phyloP scores from a whole-genome alignment of 2,797 vertebrate genomes.

The Champsocephalus gunnari region DNA sequence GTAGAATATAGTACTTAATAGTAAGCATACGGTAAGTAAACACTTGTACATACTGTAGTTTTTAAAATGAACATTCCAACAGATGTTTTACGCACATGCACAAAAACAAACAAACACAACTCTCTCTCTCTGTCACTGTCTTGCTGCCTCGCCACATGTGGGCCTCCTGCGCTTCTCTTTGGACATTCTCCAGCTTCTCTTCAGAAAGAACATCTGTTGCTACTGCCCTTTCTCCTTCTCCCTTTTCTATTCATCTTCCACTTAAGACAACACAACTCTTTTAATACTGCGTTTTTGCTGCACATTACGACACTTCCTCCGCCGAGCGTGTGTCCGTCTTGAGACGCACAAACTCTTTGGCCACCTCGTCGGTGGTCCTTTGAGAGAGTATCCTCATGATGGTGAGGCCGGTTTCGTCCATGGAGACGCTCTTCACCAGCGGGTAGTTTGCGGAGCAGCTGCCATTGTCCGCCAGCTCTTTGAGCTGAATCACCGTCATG shows the following conservation, averaged over 20 bases:
- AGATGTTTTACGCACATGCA: constrained; percentile 97
- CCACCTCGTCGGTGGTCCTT: constrained; percentile 95
- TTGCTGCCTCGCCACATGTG: constrained; percentile 48
- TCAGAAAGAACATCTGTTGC: constrained; percentile 51
- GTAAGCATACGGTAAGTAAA: constrained; percentile 94
- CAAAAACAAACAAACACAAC: constrained; percentile 88
- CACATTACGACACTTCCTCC: constrained; percentile 87
- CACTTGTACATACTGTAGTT: constrained; percentile 92
- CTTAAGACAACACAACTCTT: constrained; percentile 73
- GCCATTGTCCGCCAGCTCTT: constrained; percentile 88
- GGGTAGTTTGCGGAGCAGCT: constrained; percentile 90
- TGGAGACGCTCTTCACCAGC: constrained; percentile 87
- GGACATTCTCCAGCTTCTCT: constrained; percentile 67
- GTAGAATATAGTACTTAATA: constrained; percentile 90
- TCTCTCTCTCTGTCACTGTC: constrained; percentile 46
- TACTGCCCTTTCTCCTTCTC: constrained; percentile 32
- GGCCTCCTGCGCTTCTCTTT: constrained; percentile 65
- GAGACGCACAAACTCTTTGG: constrained; percentile 97
- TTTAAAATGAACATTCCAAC: constrained; percentile 95
- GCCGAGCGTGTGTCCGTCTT: constrained; percentile 93
- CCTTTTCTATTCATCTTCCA: constrained; percentile 49
- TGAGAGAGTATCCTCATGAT: constrained; percentile 98
- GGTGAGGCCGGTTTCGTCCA: constrained; percentile 95
- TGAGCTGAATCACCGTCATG: constrained; percentile 94
- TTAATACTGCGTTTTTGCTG: constrained; percentile 68